Conservation (phyloP, 2,797 vertebrate species). For the Nyctibius grandis region DNA sequence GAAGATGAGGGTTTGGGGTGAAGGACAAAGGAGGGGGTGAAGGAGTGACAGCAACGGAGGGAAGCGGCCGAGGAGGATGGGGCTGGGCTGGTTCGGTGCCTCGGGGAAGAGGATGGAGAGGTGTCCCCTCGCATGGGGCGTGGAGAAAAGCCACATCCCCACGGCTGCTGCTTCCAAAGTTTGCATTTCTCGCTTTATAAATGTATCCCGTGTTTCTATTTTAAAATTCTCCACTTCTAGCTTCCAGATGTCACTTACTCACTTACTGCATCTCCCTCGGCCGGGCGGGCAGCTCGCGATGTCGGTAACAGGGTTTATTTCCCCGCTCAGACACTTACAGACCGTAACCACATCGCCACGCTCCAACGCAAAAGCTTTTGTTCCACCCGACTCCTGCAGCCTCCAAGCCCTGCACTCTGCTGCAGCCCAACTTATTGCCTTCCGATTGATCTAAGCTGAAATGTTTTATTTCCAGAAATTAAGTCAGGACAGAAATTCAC, state of each 20-base stretch:
- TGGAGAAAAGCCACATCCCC: neutral
- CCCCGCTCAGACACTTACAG: neutral
- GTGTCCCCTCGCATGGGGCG: fast-evolving
- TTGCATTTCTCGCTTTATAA: neutral
- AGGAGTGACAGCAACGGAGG: fast-evolving
- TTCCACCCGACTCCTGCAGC: neutral
- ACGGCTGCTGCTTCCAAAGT: neutral
- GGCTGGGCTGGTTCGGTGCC: neutral
- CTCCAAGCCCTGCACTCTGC: neutral
- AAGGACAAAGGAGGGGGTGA: neutral
- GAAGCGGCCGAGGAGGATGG: fast-evolving
- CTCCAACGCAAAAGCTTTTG: neutral
- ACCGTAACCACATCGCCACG: neutral
- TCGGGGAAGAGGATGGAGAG: neutral
- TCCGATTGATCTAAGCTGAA: neutral
- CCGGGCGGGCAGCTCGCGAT: neutral
- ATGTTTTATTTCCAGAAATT: neutral
- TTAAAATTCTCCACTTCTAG: neutral
- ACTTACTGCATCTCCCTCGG: neutral
- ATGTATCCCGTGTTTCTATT: neutral
- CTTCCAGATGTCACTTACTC: constrained; percentile 12
- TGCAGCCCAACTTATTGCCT: neutral
- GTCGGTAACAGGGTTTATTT: neutral
- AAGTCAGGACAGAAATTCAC: neutral
- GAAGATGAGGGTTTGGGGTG: neutral